These are phyloP conservation scores for Leptopilina boulardi DNA, from an alignment of 1,140 invertebrate genomes.

Conservation along the genomic window DNA sequence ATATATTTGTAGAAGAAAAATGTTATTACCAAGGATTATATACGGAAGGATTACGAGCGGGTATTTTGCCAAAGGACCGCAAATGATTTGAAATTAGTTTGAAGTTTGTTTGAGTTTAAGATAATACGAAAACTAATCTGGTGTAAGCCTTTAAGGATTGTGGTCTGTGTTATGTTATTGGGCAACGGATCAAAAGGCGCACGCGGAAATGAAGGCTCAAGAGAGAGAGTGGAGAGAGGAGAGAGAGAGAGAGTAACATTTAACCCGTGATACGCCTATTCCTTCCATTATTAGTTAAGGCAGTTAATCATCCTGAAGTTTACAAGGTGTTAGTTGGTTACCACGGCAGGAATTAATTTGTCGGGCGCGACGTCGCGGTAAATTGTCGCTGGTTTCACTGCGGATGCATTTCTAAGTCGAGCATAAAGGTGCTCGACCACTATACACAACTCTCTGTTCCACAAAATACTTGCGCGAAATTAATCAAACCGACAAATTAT, in stretches of 20 bases:
- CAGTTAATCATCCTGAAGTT: slow-evolving; percentile 66
- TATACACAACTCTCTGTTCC: slow-evolving; percentile 5
- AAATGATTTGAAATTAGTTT: slow-evolving; percentile 26
- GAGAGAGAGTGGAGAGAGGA: no score
- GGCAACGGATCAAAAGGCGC: neutral
- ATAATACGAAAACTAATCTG: slow-evolving; percentile 14
- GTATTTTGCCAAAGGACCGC: neutral
- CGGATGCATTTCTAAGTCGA: slow-evolving; percentile 38
- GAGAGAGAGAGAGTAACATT: no score
- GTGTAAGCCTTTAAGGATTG: slow-evolving; percentile 11
- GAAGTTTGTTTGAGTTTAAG: slow-evolving; percentile 14
- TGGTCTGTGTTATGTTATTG: slow-evolving; percentile 7
- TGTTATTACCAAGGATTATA: neutral
- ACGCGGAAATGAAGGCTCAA: neutral
- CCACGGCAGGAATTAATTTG: slow-evolving; percentile 68
- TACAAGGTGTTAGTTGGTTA: slow-evolving; percentile 66
- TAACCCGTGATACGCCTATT: slow-evolving; percentile 45
- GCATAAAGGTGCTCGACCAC: slow-evolving; percentile 44
- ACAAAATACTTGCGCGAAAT: slow-evolving; percentile 21
- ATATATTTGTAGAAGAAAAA: neutral
- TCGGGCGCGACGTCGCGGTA: slow-evolving; percentile 67
- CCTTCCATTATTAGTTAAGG: slow-evolving; percentile 54
- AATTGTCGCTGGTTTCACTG: slow-evolving; percentile 60
- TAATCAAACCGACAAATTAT: neutral
- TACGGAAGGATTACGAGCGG: neutral